Percentiles rank a stretch among this genome's conserved stretches.
Evolutionary conservation across 2,888 invertebrate species (phyloP).

Genomic region (Eupithecia dodoneata): DNA sequence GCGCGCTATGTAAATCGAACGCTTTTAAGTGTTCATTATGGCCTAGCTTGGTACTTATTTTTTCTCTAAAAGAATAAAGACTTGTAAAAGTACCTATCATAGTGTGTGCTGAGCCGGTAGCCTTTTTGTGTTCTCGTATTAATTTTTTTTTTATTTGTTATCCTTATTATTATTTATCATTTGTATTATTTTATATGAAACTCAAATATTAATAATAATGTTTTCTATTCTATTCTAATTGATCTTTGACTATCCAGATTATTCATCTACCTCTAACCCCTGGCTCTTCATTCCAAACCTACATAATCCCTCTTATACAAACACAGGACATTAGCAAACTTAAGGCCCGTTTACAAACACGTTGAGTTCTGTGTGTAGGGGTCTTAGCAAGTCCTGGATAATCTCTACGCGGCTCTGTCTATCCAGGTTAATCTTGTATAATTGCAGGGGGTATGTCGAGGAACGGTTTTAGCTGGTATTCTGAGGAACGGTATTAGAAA

Average conservation of each 20-base stretch:
- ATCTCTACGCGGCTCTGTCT: constrained; percentile 50
- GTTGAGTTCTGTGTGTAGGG: constrained; percentile 26
- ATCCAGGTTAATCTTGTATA: constrained; percentile 56
- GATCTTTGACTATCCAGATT: not conserved
- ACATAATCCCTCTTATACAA: constrained; percentile 17
- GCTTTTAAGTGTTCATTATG: no score
- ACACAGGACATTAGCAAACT: constrained; percentile 25
- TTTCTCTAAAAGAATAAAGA: no score
- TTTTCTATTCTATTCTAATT: no score
- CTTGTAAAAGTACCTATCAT: no score
- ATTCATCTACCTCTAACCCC: not conserved
- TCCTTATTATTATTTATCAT: no score
- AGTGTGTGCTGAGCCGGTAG: no score
- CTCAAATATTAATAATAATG: no score
- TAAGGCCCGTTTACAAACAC: constrained; percentile 21
- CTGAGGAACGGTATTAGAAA: not conserved
- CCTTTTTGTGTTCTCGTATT: no score
- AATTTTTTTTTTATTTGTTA: no score
- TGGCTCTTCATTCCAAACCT: constrained; percentile 2
- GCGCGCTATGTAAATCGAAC: no score
- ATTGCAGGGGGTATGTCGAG: constrained; percentile 42
- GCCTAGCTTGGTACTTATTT: no score
- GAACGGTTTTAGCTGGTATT: constrained; percentile 32
- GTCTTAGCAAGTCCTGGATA: constrained; percentile 39
- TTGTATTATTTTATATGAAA: no score